Evolutionary conservation across 2,888 invertebrate genomes (phyloP), one percentile per base, ranked within the genome.

Genomic region (Microctonus brassicae): DNA sequence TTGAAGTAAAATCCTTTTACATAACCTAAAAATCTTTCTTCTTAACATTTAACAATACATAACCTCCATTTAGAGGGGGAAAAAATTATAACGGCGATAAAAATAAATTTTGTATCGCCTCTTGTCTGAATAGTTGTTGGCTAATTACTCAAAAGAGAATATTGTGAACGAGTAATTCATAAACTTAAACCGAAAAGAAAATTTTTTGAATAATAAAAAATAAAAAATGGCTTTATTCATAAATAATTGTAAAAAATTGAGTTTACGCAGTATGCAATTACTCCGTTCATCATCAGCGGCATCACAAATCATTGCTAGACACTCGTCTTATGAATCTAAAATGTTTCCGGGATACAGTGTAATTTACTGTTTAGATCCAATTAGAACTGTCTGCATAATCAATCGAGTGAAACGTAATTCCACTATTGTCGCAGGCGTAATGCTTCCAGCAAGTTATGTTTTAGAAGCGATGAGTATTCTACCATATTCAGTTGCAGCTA

Each of bases 271-370:
- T 47, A 58, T 53, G 58, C 42, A 72, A 42, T 60, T 75, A 13
- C 66, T 69, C 9, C 71, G 68, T 34, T 11, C 72, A 67, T n/a
- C 73, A 67, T 60, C 71, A 17, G 58, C 67, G n/a, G n/a, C 68
- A 52, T 22, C 72, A 22, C 74, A 72, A 52, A 64, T 67, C 34
- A 47, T 70, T 11, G 61, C 69, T 9, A 72, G 72, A 11, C 33
- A 64, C 5, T 57, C 26, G 7, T 33, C 65, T 9, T 64, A 74
- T 9, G 67, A 52, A 52, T 80, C 80, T 0, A 7, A 36, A 33
- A 73, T 55, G 34, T 82, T 72, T 73, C 79, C 79, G 2, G 80
- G 72, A 39, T 79, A 80, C 52, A 65, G 78, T 62, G 4, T 79
- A 61, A 65, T 83, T 5, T 83, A 79, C 39, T 62, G 36, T 1